Evolutionary conservation across 2,797 vertebrate species (phyloP), one percentile per base, ranked within the genome.

Genomic region (Acanthornis magna): DNA sequence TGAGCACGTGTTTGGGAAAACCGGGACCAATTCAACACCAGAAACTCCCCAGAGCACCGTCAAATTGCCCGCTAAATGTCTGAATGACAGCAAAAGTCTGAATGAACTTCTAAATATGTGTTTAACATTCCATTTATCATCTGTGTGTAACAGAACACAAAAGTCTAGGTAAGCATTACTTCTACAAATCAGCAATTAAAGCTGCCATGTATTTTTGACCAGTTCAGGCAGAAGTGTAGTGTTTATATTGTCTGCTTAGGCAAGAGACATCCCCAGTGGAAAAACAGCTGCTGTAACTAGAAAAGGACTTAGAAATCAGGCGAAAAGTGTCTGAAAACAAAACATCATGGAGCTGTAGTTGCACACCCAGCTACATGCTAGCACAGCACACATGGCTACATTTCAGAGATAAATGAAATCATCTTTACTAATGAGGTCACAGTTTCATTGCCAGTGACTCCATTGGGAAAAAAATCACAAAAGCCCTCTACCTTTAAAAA

Each of bases 31-130:
- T 1, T 25, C 45, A 93, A 88, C 48, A 79, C 43, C 57, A 93
- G 74, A 55, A 91, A 87, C 72, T 79, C 94, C 84, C 89, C 63
- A 94, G 87, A 89, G 87, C 81, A 73, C 78, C 83, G 87, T 71
- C 51, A 70, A 87, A 89, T 77, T 91, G 48, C 71, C 92, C 2
- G 2, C 73, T 70, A 75, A 77, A 66, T 34, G 27, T 65, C 47
- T 92, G 84, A 94, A 93, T 16, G 60, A 61, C 89, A 91, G 71
- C 67, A 85, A 84, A 85, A 94, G 72, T 57, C 77, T 63, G 91
- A 86, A 66, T 29, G 42, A 82, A 82, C 29, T 60, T 82, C 75
- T 79, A 82, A 87, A 79, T 76, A 66, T 7, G 53, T 38, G 71
- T 30, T 79, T 82, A 51, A 48, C 70, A 66, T 79, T 81, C 48